phyloP scores from a whole-genome alignment of 35 echinoderm and acorn worm genomes.

The Ptychodera flava region DNA sequence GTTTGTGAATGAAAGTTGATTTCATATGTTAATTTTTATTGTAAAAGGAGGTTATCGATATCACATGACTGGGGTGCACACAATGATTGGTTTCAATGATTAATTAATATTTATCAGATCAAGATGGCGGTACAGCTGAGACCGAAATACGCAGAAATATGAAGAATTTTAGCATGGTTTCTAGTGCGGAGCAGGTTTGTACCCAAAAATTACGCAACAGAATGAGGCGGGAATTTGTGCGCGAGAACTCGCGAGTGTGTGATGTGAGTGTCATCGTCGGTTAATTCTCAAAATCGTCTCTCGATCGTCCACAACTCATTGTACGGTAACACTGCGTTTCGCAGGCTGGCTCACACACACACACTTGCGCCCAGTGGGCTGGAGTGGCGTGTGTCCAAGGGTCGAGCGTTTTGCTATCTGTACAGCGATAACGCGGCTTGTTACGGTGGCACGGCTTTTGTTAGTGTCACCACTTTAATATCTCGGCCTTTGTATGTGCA shows the following conservation, averaged over 20 bases:
- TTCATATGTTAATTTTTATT: background rate
- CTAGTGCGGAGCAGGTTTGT: background rate
- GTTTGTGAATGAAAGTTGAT: background rate
- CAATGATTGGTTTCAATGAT: constrained; percentile 1
- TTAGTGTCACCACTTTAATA: background rate
- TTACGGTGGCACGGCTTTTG: background rate
- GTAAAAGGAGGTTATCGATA: background rate
- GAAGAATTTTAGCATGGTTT: background rate
- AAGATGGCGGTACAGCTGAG: background rate
- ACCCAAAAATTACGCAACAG: background rate
- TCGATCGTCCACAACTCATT: no score
- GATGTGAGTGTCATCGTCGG: no score
- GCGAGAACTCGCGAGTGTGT: no score
- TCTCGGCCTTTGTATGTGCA: background rate
- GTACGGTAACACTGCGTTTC: no score
- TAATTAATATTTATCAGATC: background rate
- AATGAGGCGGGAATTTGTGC: no score
- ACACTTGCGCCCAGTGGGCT: background rate
- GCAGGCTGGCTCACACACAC: background rate
- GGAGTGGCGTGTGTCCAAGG: background rate
- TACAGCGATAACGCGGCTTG: background rate
- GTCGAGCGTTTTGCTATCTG: background rate
- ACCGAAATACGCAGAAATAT: background rate
- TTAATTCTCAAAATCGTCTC: no score
- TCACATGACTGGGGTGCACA: background rate